phyloP scores from a whole-genome alignment of 1,140 invertebrate genomes.

The Nautilus pompilius region DNA sequence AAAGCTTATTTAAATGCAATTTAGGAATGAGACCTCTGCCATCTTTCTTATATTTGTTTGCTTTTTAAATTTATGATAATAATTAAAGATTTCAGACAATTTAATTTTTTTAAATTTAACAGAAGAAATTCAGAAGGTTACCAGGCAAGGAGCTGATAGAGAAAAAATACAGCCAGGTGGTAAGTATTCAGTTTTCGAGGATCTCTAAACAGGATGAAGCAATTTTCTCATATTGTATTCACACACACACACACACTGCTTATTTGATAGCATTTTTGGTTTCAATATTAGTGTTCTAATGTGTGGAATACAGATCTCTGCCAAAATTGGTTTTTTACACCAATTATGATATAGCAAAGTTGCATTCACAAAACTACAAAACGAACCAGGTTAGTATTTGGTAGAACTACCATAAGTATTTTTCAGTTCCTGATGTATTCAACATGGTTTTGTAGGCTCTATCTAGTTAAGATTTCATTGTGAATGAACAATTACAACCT shows the following conservation, averaged over 20 bases:
- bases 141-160: conserved; percentile 61
- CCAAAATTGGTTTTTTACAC: too few species aligned
- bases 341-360: too few species aligned
- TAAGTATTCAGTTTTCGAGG: conserved; percentile 48
- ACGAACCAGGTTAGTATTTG: too few species aligned
- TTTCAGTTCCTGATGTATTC: too few species aligned
- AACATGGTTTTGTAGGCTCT: too few species aligned
- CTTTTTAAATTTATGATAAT: not conserved
- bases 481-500: too few species aligned
- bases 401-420: too few species aligned
- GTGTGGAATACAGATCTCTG: too few species aligned
- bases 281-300: not conserved
- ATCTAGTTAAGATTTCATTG: too few species aligned
- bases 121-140: conserved; percentile 62
- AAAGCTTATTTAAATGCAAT: not conserved
- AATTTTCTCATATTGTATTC: not conserved
- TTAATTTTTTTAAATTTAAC: conserved; percentile 40
- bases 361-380: too few species aligned
- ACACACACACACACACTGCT: not conserved
- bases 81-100: not conserved
- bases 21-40: not conserved
- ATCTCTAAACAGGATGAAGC: not conserved
- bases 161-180: conserved; percentile 70
- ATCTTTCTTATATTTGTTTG: not conserved
- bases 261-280: not conserved